A percentile compares a stretch with the other conserved stretches of the same genome.
phyloP scores from a whole-genome alignment of 2,797 vertebrate species.

The Protonibea diacanthus region DNA sequence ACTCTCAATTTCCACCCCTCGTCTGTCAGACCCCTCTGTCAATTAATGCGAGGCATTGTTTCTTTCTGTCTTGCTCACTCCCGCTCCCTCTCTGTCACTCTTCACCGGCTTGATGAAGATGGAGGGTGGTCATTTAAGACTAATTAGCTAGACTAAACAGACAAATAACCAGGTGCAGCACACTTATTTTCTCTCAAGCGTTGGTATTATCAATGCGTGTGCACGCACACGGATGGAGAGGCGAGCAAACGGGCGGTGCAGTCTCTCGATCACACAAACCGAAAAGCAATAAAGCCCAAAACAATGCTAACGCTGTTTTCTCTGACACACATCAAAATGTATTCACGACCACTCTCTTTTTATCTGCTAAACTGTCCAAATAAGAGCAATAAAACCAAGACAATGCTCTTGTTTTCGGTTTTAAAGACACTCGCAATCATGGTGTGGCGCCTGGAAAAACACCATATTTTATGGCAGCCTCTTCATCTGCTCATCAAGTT shows the following conservation, averaged over 20 bases:
- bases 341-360: not conserved
- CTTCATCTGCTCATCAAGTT: slow-evolving; percentile 23
- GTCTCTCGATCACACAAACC: slow-evolving; percentile 38
- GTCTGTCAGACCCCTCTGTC: slow-evolving; percentile 58
- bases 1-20: slow-evolving; percentile 55
- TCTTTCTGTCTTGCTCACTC: slow-evolving; percentile 43
- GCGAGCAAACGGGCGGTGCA: not conserved
- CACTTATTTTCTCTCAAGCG: slow-evolving; percentile 13
- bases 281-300: slow-evolving; percentile 39
- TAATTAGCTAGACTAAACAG: slow-evolving; percentile 70
- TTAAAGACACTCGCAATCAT: slow-evolving; percentile 9
- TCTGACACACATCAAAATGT: not conserved
- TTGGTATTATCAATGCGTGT: slow-evolving; percentile 26
- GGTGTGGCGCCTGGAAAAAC: not conserved
- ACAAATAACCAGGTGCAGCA: slow-evolving; percentile 64
- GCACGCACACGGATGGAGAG: not conserved
- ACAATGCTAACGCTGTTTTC: slow-evolving; percentile 10
- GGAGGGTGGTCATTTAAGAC: slow-evolving; percentile 74
- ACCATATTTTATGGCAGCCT: slow-evolving; percentile 15
- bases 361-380: slow-evolving; percentile 26
- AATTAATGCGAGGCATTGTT: slow-evolving; percentile 62
- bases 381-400: slow-evolving; percentile 29
- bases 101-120: slow-evolving; percentile 70
- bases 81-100: slow-evolving; percentile 42
- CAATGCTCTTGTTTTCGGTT: slow-evolving; percentile 16